Base-by-base conservation (phyloP, 92 coral and sea anemone species). In the Umimayanthus kanabou region DNA sequence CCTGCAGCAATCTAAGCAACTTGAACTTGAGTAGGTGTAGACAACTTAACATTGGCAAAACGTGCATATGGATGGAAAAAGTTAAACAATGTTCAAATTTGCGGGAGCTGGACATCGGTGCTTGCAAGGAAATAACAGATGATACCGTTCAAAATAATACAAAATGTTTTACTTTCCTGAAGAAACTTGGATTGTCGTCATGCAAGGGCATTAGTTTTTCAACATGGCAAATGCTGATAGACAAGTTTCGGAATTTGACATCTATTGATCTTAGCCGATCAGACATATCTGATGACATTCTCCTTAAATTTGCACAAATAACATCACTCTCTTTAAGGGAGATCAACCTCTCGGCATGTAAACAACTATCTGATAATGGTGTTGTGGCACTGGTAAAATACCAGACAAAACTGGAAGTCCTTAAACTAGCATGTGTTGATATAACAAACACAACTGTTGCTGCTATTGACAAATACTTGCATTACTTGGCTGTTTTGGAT, bases 261-360 rank as follows among this genome's bases (percentile, higher is more conserved):
- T 90, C 77, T 67, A 90, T 95, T 22, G 98, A 95, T 86, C 88
- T 95, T 23, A 93, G 98, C 76, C 91, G 98, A 39, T 95, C 96
- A 42, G 98, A 95, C 71, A 91, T 95, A 28, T 88, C 96, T 15
- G 96, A 95, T 86, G 96, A 93, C 29, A 71, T 80, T n/a, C 89
- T 95, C 77, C 89, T 93, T 2, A 73, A 91, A 65, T 92, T 95
- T 80, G 88, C 98, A 23, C 91, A 95, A 86, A 61, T 91, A n/a
- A 33, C 93, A 26, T 88, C 92, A 39, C 78, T 95, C 37, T 50
- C 75, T n/a, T 89, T 95, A 20, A 78, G 65, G 81, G 91, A 86
- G 33, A 84, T 95, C 33, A 93, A 93, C 58, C 53, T 95, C 58
- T 87, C 94, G n/a, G 98, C 98, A 23, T 93, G 98, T 74, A 95